These are phyloP conservation scores for Seladonia tumulorum DNA, from an alignment of 2,888 invertebrate genomes.

Conservation along the genomic window DNA sequence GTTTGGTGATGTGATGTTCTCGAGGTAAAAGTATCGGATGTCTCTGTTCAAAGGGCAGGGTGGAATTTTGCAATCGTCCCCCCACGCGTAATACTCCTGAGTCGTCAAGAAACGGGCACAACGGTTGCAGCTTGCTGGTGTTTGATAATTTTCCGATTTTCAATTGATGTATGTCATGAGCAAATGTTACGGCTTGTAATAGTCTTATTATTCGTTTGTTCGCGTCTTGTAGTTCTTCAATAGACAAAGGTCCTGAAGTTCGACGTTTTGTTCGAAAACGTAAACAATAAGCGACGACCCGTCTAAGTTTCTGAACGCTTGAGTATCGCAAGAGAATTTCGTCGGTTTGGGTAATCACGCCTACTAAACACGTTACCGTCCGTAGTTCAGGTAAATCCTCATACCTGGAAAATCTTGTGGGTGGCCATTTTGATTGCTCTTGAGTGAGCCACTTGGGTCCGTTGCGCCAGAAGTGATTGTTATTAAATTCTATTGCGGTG, in stretches of 20 bases:
- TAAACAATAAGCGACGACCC: not conserved
- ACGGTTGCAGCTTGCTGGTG: not conserved
- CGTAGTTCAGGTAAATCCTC: accelerated
- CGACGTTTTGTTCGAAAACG: not conserved
- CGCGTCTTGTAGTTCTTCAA: not conserved
- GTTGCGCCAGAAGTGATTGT: accelerated
- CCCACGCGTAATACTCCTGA: not conserved
- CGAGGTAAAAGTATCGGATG: slow-evolving; percentile 23
- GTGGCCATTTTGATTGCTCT: accelerated
- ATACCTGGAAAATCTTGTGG: accelerated
- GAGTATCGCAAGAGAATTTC: not conserved
- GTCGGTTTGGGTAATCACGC: accelerated
- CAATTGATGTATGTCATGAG: accelerated
- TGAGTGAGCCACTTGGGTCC: not conserved
- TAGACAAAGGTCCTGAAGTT: accelerated
- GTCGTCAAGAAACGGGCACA: not conserved
- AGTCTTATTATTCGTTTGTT: not conserved
- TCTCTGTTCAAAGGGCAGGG: not conserved
- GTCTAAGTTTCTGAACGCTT: accelerated
- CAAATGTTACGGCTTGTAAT: not conserved
- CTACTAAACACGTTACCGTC: not conserved
- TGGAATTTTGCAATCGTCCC: not conserved
- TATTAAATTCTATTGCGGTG: accelerated
- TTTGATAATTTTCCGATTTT: not conserved
- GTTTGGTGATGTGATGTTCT: no score